Conservation (phyloP, 1,140 invertebrate species). For the Drosophila micromelanica region DNA sequence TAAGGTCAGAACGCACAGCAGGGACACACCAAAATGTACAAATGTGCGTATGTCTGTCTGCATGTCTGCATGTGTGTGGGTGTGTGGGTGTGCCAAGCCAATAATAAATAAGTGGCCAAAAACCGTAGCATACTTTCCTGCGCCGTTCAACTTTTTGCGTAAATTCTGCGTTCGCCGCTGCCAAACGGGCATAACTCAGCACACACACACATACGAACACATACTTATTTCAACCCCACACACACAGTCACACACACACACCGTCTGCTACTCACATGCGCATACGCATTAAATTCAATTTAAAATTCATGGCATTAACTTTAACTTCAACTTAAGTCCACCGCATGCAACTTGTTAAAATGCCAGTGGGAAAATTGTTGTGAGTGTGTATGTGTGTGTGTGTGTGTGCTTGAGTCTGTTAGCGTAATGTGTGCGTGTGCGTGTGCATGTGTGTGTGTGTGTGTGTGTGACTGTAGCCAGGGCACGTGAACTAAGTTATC, state of each 20-base stretch:
- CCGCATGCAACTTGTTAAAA: slow-evolving; percentile 78
- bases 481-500: slow-evolving; percentile 39
- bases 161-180: slow-evolving; percentile 63
- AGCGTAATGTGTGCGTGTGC: neutral
- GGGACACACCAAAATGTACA: slow-evolving; percentile 27
- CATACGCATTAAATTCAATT: slow-evolving; percentile 82
- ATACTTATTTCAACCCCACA: neutral
- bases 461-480: neutral
- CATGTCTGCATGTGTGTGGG: slow-evolving; percentile 18
- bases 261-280: slow-evolving; percentile 37
- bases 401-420: slow-evolving; percentile 1
- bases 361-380: slow-evolving; percentile 48
- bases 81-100: slow-evolving; percentile 46
- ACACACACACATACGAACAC: neutral
- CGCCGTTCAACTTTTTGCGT: slow-evolving; percentile 75
- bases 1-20: slow-evolving; percentile 52
- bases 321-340: slow-evolving; percentile 80
- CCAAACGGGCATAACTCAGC: slow-evolving; percentile 2
- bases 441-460: neutral
- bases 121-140: slow-evolving; percentile 67
- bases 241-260: neutral
- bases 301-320: slow-evolving; percentile 82
- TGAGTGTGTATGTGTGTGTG: slow-evolving; percentile 5
- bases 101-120: slow-evolving; percentile 80
- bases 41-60: slow-evolving; percentile 22